Conservation (phyloP, 2,113 vertebrate species). For the Conger conger region DNA sequence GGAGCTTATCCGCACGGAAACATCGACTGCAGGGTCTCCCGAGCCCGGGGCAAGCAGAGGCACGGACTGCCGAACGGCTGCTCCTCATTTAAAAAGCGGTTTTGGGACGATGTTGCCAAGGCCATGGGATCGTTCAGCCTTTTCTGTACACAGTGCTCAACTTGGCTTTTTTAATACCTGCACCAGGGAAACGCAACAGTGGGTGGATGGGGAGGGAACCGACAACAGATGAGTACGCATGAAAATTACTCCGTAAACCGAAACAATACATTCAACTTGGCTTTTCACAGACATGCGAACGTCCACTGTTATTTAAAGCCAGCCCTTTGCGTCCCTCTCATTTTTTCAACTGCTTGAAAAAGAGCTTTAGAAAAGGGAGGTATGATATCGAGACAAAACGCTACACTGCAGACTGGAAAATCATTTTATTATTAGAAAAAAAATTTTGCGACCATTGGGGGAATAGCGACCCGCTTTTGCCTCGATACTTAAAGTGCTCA, state of each 20-base stretch:
- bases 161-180: background rate
- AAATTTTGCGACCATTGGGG: constrained; percentile 9
- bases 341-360: background rate
- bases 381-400: background rate
- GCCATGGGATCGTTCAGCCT: background rate
- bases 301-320: too few relatives aligned
- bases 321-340: background rate
- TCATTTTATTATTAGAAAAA: background rate
- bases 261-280: too few relatives aligned
- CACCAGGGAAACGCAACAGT: background rate
- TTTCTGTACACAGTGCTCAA: background rate
- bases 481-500: background rate
- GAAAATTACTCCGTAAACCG: background rate
- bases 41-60: too few relatives aligned
- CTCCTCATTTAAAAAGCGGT: background rate
- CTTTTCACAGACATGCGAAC: too few relatives aligned
- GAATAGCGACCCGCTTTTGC: background rate
- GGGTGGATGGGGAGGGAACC: background rate
- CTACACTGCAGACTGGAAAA: background rate
- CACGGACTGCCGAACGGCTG: background rate
- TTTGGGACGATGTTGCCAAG: background rate
- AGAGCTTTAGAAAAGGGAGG: too few relatives aligned
- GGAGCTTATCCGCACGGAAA: background rate
- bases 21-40: background rate
- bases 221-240: background rate